Evolutionary conservation across 2,888 invertebrate species (phyloP).

Genomic region (Cyrtodaria siliqua): DNA sequence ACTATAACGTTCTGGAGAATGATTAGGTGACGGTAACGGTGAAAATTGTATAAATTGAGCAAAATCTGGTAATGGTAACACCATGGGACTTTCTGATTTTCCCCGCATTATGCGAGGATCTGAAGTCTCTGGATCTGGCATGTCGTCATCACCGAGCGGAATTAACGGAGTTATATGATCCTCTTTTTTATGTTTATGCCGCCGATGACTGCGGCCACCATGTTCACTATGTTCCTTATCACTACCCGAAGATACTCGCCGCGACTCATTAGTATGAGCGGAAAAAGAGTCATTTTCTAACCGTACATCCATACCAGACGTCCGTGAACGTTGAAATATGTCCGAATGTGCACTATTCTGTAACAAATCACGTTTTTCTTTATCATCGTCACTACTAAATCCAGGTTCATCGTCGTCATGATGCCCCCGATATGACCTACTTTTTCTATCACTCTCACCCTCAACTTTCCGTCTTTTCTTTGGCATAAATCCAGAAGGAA

Average conservation of each 20-base stretch:
- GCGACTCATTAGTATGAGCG: constrained; percentile 53
- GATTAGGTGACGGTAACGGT: constrained; percentile 70
- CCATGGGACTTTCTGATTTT: constrained; percentile 88
- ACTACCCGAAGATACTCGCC: constrained; percentile 64
- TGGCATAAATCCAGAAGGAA: constrained; percentile 73
- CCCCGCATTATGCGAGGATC: constrained; percentile 65
- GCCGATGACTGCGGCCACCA: constrained; percentile 35
- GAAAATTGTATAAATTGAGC: constrained; percentile 87
- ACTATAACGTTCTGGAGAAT: constrained; percentile 61
- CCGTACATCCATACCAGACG: constrained; percentile 48
- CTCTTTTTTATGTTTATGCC: constrained; percentile 62
- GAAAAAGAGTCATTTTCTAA: constrained; percentile 55
- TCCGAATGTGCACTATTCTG: constrained; percentile 62
- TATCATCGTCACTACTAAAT: constrained; percentile 78
- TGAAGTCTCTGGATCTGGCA: constrained; percentile 65
- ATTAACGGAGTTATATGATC: constrained; percentile 69
- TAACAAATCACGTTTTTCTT: constrained; percentile 53
- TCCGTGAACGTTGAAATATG: constrained; percentile 51
- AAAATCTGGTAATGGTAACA: constrained; percentile 95
- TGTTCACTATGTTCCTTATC: constrained; percentile 61
- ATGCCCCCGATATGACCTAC: constrained; percentile 69
- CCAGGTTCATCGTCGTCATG: constrained; percentile 67
- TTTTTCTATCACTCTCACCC: constrained; percentile 61
- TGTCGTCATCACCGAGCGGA: constrained; percentile 69
- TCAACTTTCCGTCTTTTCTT: constrained; percentile 76